Evolutionary conservation across 1,140 invertebrate genomes (phyloP).

Genomic region (Bradynema listronoti): DNA sequence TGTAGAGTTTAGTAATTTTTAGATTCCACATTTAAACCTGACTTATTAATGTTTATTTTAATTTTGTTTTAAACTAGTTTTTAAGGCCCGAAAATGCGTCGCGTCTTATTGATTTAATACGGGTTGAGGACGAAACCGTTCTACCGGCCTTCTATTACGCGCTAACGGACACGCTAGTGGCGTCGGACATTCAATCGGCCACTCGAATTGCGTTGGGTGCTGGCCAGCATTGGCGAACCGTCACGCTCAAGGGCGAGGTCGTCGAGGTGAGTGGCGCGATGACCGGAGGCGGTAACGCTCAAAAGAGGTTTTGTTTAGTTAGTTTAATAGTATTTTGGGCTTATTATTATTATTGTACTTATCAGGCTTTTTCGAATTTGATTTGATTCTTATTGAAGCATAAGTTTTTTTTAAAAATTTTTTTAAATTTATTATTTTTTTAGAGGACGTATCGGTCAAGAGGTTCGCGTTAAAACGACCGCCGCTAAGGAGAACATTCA

Average conservation of each 20-base stretch:
- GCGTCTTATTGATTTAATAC: conserved; percentile 80
- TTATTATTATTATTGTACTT: too few species aligned
- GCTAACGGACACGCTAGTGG: conserved; percentile 78
- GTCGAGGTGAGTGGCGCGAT: conserved; percentile 85
- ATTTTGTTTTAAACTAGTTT: neutral
- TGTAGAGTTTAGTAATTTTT: too few species aligned
- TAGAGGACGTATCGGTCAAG: conserved; percentile 39
- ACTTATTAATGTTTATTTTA: neutral
- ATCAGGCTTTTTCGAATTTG: too few species aligned
- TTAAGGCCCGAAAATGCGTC: conserved; percentile 71
- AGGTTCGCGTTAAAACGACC: conserved; percentile 28
- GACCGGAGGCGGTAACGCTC: conserved; percentile 75
- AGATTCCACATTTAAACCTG: too few species aligned
- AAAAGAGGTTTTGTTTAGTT: conserved; percentile 14
- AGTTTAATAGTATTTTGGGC: conserved; percentile 15
- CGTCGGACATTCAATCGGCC: conserved; percentile 78
- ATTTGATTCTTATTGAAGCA: neutral
- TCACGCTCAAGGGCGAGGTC: conserved; percentile 76
- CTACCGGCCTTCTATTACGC: conserved; percentile 82
- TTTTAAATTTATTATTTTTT: conserved; percentile 1
- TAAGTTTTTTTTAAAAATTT: neutral
- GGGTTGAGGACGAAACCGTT: conserved; percentile 64
- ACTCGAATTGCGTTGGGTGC: conserved; percentile 77
- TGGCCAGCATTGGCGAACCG: conserved; percentile 70
- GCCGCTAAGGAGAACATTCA: conserved; percentile 2